Evolutionary conservation across 2,113 vertebrate species (phyloP).

Genomic region (Rana temporaria): DNA sequence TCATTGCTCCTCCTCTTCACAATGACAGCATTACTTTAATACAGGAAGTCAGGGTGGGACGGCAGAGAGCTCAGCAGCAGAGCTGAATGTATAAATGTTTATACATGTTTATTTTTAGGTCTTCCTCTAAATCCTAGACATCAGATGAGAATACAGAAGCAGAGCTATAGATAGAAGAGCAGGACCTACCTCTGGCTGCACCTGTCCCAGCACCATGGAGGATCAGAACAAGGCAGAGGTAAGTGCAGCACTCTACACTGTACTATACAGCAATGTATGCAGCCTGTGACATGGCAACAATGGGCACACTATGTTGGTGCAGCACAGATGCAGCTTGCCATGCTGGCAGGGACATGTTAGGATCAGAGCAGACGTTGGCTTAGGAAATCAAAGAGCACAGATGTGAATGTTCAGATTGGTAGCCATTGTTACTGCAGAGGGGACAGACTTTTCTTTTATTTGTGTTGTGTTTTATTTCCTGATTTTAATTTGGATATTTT

Average conservation of each 20-base stretch:
- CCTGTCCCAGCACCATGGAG: constrained; percentile 6
- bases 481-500: no score
- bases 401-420: no score
- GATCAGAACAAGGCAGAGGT: constrained; percentile 35
- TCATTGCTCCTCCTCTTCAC: neutral
- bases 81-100: neutral
- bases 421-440: no score
- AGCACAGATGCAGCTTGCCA: no score
- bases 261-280: no score
- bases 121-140: neutral
- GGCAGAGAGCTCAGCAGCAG: neutral
- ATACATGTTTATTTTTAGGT: neutral
- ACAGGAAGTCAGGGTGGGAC: constrained; percentile 13
- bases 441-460: no score
- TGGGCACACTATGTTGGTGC: no score
- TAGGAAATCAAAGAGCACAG: neutral
- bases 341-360: no score
- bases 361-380: no score
- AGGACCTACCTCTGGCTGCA: neutral
- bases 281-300: no score
- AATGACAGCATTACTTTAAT: constrained; percentile 15
- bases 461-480: no score
- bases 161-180: neutral
- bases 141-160: neutral
- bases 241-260: neutral